Conservation (phyloP, 2,888 invertebrate species). For the Seira musarum region DNA sequence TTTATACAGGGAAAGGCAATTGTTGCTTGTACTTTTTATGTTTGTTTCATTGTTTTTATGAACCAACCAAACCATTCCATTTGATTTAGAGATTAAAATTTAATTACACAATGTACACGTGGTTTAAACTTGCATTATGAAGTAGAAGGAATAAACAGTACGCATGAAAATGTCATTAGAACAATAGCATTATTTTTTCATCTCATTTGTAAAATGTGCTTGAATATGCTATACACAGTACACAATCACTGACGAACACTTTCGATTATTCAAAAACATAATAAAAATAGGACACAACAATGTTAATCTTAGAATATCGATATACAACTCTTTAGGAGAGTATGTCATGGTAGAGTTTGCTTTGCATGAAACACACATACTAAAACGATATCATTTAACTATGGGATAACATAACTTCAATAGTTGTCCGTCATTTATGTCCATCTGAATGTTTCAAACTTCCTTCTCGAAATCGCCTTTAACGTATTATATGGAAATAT, state of each 20-base stretch:
- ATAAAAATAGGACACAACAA: neutral
- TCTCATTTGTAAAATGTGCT: neutral
- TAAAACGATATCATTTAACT: neutral
- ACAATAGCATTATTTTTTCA: neutral
- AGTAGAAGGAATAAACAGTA: neutral
- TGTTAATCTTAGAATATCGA: too few species aligned
- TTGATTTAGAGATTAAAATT: neutral
- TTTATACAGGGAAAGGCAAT: too few species aligned
- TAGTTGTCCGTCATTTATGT: too few species aligned
- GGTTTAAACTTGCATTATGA: neutral
- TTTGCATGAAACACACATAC: neutral
- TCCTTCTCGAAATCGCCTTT: too few species aligned
- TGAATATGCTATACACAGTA: neutral
- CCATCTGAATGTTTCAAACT: too few species aligned
- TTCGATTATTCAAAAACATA: neutral
- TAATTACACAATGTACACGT: neutral
- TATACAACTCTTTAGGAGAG: neutral
- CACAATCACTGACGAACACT: neutral
- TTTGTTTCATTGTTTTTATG: too few species aligned
- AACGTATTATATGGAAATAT: too few species aligned
- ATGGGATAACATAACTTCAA: too few species aligned
- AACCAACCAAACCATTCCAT: too few species aligned
- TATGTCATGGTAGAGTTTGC: neutral
- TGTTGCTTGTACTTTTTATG: too few species aligned
- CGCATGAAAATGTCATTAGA: neutral